Percentiles rank a stretch among this genome's conserved stretches.
Conservation (phyloP, 2,888 invertebrate genomes). For the Drosophila mulleri region DNA sequence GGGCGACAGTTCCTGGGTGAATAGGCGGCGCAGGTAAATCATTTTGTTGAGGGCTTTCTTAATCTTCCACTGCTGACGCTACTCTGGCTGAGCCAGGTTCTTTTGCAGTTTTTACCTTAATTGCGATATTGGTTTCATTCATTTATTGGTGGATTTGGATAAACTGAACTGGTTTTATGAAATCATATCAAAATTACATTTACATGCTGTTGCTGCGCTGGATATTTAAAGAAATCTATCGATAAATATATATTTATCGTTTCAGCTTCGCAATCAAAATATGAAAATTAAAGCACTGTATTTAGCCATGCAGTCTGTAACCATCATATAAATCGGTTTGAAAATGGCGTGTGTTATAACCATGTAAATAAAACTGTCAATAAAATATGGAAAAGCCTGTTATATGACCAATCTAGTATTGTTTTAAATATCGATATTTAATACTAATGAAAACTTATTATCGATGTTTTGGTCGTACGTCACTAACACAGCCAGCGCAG, state of each 20-base stretch:
- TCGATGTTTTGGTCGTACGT: constrained; percentile 32
- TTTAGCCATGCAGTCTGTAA: not conserved
- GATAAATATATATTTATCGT: constrained; percentile 17
- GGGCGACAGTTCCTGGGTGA: constrained; percentile 81
- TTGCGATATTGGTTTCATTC: constrained; percentile 42
- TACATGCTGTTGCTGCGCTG: constrained; percentile 24
- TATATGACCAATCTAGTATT: constrained; percentile 1
- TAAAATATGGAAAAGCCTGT: not conserved
- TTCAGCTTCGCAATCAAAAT: not conserved
- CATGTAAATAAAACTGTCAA: not conserved
- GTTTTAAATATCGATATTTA: constrained; percentile 27
- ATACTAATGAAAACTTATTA: constrained; percentile 2
- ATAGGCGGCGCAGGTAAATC: constrained; percentile 82
- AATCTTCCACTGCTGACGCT: constrained; percentile 10
- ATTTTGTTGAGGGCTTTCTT: constrained; percentile 22
- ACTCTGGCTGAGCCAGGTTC: constrained; percentile 13
- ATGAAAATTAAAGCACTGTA: not conserved
- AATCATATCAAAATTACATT: constrained; percentile 53
- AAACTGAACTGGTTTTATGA: constrained; percentile 42
- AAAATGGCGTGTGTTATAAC: not conserved
- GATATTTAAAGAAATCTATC: constrained; percentile 23
- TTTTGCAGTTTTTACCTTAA: constrained; percentile 18
- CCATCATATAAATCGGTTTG: not conserved
- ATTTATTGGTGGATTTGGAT: constrained; percentile 38
- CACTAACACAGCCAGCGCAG: constrained; percentile 44